Evolutionary conservation across 2,888 invertebrate species (phyloP).

Genomic region (Catocala nupta): DNA sequence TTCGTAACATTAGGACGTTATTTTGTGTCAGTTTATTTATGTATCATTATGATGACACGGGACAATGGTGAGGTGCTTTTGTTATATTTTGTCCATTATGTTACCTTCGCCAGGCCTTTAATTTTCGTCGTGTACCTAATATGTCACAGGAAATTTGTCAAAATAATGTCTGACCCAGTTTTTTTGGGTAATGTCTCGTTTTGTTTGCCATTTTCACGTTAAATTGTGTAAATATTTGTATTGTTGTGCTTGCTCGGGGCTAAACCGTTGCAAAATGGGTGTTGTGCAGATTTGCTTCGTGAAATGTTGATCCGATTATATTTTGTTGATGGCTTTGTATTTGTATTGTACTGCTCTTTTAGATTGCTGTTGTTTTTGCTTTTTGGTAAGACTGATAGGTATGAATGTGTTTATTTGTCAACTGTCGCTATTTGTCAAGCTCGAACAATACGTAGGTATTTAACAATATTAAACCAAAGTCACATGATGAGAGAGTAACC

Average conservation of each 20-base stretch:
- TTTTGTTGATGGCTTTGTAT: neutral
- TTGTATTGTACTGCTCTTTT: neutral
- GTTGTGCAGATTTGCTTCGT: constrained; percentile 7
- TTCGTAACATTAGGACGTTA: constrained; percentile 22
- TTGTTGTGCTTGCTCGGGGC: constrained; percentile 2
- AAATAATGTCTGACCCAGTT: constrained; percentile 6
- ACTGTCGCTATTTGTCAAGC: too few species aligned
- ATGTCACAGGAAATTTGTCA: constrained; percentile 29
- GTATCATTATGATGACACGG: constrained; percentile 2
- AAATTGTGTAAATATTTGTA: constrained; percentile 11
- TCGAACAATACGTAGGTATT: too few species aligned
- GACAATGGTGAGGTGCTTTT: constrained; percentile 25
- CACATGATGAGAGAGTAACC: too few species aligned
- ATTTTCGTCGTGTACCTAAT: constrained; percentile 31
- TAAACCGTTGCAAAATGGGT: constrained; percentile 1
- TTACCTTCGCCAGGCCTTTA: constrained; percentile 29
- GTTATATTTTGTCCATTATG: neutral
- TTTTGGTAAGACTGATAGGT: too few species aligned
- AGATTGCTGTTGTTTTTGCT: too few species aligned
- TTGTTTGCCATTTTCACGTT: constrained; percentile 16
- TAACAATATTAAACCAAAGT: too few species aligned
- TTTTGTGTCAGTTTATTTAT: constrained; percentile 1
- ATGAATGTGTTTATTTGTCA: too few species aligned
- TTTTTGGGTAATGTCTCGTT: constrained; percentile 5
- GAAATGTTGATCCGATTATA: constrained; percentile 1